Percentiles rank a stretch among this genome's conserved stretches.
Evolutionary conservation across 2,888 invertebrate genomes (phyloP).

Genomic region (Stictocephala bisonia): DNA sequence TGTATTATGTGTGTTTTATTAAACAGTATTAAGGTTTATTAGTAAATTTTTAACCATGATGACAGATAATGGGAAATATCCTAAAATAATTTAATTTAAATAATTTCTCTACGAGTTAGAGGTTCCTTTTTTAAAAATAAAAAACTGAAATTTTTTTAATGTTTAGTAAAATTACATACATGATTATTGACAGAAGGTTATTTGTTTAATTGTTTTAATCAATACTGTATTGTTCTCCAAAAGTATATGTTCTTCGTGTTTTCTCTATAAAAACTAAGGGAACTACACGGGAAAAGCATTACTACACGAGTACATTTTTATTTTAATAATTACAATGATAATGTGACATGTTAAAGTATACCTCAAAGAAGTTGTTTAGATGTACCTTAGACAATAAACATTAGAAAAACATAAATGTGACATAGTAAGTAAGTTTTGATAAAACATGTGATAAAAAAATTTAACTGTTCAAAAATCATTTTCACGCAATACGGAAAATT

Average conservation of each 20-base stretch:
- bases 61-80: background rate
- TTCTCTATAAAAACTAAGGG: too few species aligned
- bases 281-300: background rate
- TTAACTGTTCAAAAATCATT: background rate
- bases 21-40: background rate
- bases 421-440: background rate
- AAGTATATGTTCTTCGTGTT: too few species aligned
- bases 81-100: background rate
- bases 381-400: too few species aligned
- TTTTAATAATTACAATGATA: background rate
- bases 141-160: background rate
- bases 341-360: background rate
- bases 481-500: background rate
- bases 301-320: background rate
- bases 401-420: too few species aligned
- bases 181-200: too few species aligned
- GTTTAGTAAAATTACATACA: background rate
- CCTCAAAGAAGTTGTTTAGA: too few species aligned
- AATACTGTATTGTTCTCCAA: too few species aligned
- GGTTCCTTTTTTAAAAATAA: background rate
- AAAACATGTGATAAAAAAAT: background rate
- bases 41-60: background rate
- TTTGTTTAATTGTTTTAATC: too few species aligned
- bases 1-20: background rate
- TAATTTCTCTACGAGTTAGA: background rate